Base-by-base conservation (phyloP, 2,888 invertebrate species). In the Drosophila percnosoma region DNA sequence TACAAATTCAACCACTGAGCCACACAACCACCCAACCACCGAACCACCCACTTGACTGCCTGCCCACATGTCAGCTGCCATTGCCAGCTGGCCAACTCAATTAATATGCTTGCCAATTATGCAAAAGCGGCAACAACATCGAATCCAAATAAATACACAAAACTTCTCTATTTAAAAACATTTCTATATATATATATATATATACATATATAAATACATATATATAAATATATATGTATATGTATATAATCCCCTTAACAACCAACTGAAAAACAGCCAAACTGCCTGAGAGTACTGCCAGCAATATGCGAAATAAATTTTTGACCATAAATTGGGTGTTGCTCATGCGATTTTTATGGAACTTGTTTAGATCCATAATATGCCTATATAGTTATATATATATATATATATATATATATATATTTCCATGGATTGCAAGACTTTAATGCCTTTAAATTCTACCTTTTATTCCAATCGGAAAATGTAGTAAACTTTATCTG, bases 101-200 rank as follows among this genome's bases (percentile, higher is more conserved):
- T 89, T 84, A 86, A 80, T 87, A 76, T 82, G 70, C 75, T 73
- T 73, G 78, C 73, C 87, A 87, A 87, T 84, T 89, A 86, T 82
- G 88, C 85, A 75, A 80, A 89, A 71, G 6, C 13, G 21, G 8
- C 64, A 68, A 45, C 53, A 63, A 68, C 57, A 62, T 36, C 51
- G 63, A 64, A 49, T 36, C 60, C 40, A 59, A 45, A 65, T 15
- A 62, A 31, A 61, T 48, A 52, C 51, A 72, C 8, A 24, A 24
- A 15, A 29, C 7, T 42, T 42, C 2, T 2, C 11, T 2, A 48
- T 10, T 62, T 38, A 52, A 11, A 49, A 34, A 48, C 18, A 53
- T 27, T 18, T 4, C 36, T 34, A 59, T 29, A 27, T n/a, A 31
- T 27, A 27, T 34, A 24, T 21, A 64, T 21, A 10, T 0, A 10